Evolutionary conservation across 2,888 invertebrate species (phyloP).

Genomic region (Lycia hirtaria): DNA sequence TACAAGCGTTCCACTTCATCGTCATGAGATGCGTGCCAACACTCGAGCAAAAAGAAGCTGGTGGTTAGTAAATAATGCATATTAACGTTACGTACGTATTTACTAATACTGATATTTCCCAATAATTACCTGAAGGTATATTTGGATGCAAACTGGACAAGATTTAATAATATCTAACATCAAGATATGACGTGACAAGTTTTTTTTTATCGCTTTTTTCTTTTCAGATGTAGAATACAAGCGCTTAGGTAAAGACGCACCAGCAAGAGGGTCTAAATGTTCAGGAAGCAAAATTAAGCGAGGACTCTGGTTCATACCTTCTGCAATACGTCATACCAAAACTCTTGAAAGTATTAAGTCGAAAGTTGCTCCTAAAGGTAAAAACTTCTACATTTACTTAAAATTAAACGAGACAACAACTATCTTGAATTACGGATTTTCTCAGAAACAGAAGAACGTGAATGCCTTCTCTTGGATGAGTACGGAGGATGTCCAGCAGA

Average conservation of each 20-base stretch:
- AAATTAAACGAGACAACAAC: not conserved
- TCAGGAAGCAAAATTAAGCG: constrained; percentile 68
- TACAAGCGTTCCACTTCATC: constrained; percentile 78
- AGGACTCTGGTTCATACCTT: constrained; percentile 82
- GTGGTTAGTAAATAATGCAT: constrained; percentile 61
- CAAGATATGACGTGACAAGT: not conserved
- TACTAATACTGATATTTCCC: constrained; percentile 12
- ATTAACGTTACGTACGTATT: constrained; percentile 10
- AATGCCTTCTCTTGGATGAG: constrained; percentile 86
- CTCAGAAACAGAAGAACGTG: constrained; percentile 83
- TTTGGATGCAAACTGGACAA: not conserved
- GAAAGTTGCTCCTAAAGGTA: constrained; percentile 74
- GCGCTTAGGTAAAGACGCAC: constrained; percentile 69
- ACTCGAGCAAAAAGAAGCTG: constrained; percentile 79
- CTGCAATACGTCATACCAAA: constrained; percentile 79
- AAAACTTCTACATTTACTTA: not conserved
- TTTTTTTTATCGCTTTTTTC: not conserved
- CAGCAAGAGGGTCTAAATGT: constrained; percentile 58
- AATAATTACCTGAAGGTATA: constrained; percentile 6
- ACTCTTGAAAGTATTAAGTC: constrained; percentile 81
- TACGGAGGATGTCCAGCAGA: constrained; percentile 76
- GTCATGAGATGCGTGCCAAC: constrained; percentile 86
- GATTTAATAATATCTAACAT: constrained; percentile 1
- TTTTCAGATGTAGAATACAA: constrained; percentile 78
- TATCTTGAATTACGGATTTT: not conserved